Evolutionary conservation across 64 coral and sea anemone species (phyloP).

Genomic region (Trachythela sp.): DNA sequence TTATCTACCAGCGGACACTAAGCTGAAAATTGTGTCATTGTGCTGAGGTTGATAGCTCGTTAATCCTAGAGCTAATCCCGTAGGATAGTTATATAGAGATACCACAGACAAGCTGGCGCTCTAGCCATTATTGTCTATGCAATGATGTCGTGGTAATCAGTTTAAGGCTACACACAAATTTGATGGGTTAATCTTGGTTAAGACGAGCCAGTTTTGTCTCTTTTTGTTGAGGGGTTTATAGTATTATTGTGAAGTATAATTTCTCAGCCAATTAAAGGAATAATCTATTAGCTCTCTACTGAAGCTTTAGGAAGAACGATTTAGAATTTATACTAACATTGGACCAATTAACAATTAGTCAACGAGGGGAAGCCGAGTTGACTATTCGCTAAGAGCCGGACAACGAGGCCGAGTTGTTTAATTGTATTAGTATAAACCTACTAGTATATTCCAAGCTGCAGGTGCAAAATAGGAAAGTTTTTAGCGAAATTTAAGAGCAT

Average conservation of each 20-base stretch:
- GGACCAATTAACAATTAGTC: too few species aligned
- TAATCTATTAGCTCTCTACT: background rate
- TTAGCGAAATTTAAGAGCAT: too few species aligned
- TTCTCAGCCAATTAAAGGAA: background rate
- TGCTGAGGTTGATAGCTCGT: background rate
- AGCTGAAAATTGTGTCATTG: slow-evolving; percentile 9
- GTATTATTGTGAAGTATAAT: background rate
- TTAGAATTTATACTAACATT: too few species aligned
- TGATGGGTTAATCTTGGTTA: background rate
- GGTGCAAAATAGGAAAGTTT: too few species aligned
- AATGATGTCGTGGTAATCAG: background rate
- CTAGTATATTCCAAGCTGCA: too few species aligned
- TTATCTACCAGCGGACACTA: background rate
- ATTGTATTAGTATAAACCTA: too few species aligned
- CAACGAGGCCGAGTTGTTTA: too few species aligned
- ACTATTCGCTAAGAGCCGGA: too few species aligned
- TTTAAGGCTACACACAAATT: background rate
- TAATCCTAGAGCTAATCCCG: background rate
- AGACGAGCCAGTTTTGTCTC: background rate
- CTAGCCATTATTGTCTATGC: background rate
- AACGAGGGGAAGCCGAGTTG: too few species aligned
- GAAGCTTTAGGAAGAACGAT: too few species aligned
- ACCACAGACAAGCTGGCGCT: background rate
- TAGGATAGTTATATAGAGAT: background rate
- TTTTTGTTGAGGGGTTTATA: background rate